These are phyloP conservation scores for Papilio glaucus DNA, from an alignment of 1,140 invertebrate species.

Conservation along the genomic window DNA sequence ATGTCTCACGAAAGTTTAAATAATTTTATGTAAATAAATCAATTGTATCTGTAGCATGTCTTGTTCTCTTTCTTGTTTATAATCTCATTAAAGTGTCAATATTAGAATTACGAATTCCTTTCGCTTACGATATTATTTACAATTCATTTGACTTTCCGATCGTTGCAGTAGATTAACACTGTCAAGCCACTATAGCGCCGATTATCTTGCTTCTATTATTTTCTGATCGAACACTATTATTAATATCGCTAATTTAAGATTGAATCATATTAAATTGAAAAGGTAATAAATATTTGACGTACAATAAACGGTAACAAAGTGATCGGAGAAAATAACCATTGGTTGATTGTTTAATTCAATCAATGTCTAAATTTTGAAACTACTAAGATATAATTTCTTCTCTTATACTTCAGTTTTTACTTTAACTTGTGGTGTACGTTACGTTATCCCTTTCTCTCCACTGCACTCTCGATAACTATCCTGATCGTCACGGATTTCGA, in stretches of 20 bases:
- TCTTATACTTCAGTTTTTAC: too few species aligned
- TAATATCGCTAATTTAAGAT: background rate
- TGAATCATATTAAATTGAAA: constrained; percentile 9
- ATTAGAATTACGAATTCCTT: background rate
- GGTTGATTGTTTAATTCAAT: background rate
- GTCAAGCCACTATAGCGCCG: background rate
- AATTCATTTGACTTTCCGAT: background rate
- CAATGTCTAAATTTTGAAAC: too few species aligned
- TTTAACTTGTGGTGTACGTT: too few species aligned
- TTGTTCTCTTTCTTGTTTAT: background rate
- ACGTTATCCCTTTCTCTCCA: too few species aligned
- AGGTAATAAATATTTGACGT: background rate
- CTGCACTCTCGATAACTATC: background rate
- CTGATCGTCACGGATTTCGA: background rate
- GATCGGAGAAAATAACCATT: background rate
- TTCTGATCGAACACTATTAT: too few species aligned
- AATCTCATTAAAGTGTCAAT: background rate
- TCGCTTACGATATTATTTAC: background rate
- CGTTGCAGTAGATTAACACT: background rate
- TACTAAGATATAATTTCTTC: too few species aligned
- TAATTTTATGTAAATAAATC: too few species aligned
- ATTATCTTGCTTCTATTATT: constrained; percentile 12
- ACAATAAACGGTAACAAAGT: background rate
- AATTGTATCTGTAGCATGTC: too few species aligned
- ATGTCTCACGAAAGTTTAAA: too few species aligned